These are phyloP conservation scores for Dastarcus helophoroides DNA, from an alignment of 2,888 invertebrate genomes.

Conservation along the genomic window DNA sequence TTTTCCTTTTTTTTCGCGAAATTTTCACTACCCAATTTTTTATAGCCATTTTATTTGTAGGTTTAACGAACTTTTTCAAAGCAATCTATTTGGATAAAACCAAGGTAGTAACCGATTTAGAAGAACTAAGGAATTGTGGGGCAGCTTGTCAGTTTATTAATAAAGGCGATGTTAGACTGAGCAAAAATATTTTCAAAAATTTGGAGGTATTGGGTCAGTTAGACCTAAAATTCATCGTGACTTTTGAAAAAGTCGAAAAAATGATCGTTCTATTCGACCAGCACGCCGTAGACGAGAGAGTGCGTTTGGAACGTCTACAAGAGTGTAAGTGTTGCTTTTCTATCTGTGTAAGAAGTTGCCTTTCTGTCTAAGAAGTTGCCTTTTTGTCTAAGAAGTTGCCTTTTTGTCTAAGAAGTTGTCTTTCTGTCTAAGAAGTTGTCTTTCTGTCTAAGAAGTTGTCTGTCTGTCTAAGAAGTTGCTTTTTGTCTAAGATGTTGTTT, in stretches of 20 bases:
- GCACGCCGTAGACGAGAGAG: constrained; percentile 79
- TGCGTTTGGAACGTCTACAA: constrained; percentile 60
- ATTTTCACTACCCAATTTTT: too few species aligned
- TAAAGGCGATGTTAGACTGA: constrained; percentile 31
- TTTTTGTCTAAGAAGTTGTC: too few species aligned
- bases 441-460: too few species aligned
- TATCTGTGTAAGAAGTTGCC: not conserved
- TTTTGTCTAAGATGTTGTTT: too few species aligned
- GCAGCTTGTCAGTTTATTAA: constrained; percentile 2
- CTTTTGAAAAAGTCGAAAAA: constrained; percentile 35
- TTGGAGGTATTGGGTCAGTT: constrained; percentile 54
- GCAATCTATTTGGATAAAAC: constrained; percentile 28
- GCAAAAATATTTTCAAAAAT: constrained; percentile 38
- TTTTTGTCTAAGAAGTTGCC: too few species aligned
- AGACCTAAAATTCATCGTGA: constrained; percentile 61
- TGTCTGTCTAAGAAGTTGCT: too few species aligned
- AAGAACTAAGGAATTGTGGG: not conserved
- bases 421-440: too few species aligned
- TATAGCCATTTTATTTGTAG: constrained; percentile 19
- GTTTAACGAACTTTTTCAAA: constrained; percentile 29
- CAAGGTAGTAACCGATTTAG: too few species aligned
- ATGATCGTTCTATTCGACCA: constrained; percentile 67
- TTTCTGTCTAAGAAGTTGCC: not conserved
- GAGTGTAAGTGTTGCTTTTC: constrained; percentile 37
- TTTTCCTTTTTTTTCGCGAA: too few species aligned